These are phyloP conservation scores for Hormaphis cornu DNA, from an alignment of 1,140 invertebrate species.

Conservation along the genomic window DNA sequence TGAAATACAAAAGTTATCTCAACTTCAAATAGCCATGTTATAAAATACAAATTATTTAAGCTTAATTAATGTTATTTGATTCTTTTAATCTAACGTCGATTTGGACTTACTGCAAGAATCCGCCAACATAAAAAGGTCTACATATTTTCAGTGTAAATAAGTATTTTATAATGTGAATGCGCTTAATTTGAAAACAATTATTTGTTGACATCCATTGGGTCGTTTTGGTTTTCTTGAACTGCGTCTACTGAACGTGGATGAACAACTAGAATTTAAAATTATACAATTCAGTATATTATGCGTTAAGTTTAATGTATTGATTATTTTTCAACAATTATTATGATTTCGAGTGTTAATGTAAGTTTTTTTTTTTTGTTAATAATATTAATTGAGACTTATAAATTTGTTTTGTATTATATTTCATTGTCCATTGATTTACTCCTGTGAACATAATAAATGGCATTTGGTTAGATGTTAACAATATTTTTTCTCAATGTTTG, in stretches of 20 bases:
- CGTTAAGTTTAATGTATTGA: not conserved
- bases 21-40: not conserved
- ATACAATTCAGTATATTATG: not conserved
- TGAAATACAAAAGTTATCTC: constrained; percentile 2
- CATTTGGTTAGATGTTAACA: too few species aligned
- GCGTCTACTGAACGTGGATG: constrained; percentile 14
- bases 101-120: not conserved
- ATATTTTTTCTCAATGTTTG: too few species aligned
- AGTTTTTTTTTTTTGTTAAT: too few species aligned
- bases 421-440: too few species aligned
- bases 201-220: not conserved
- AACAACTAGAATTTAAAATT: not conserved
- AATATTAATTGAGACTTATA: too few species aligned
- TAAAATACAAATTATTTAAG: not conserved
- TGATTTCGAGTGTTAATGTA: too few species aligned
- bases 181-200: not conserved
- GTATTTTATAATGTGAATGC: too few species aligned
- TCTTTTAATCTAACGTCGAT: constrained; percentile 8
- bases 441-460: too few species aligned
- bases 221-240: not conserved
- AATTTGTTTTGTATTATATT: too few species aligned
- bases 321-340: not conserved
- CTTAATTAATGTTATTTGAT: constrained; percentile 29
- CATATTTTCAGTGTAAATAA: not conserved
- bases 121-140: not conserved